A percentile compares a stretch with the other conserved stretches of the same genome.
Evolutionary conservation across 2,888 invertebrate species (phyloP).

Genomic region (Drosophila recens): DNA sequence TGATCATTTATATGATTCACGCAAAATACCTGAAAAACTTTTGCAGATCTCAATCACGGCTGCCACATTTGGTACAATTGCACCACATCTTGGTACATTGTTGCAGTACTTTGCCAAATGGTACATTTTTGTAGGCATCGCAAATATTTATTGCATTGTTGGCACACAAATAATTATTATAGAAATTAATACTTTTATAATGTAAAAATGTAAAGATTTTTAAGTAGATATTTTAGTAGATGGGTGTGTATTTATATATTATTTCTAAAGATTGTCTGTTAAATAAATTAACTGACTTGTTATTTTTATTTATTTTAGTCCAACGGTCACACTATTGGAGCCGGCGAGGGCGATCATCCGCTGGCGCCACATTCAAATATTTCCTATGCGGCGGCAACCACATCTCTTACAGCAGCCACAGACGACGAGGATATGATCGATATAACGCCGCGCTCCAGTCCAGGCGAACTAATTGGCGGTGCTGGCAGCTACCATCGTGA

Average conservation of each 20-base stretch:
- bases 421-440: constrained; percentile 89
- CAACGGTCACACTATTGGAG: constrained; percentile 80
- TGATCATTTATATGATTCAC: constrained; percentile 1
- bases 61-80: not conserved
- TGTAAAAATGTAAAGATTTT: not conserved
- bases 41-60: not conserved
- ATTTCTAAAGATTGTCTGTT: not conserved
- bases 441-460: constrained; percentile 87
- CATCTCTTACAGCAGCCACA: constrained; percentile 73
- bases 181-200: too few relatives aligned
- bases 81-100: not conserved
- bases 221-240: not conserved
- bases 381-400: constrained; percentile 74
- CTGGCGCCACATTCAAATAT: constrained; percentile 72
- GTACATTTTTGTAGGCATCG: too few relatives aligned
- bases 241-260: not conserved
- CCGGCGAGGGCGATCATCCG: constrained; percentile 76
- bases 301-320: constrained; percentile 69
- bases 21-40: not conserved
- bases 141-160: too few relatives aligned
- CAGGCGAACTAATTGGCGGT: constrained; percentile 76
- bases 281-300: constrained; percentile 3
- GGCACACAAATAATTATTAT: too few relatives aligned
- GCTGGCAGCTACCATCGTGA: constrained; percentile 67
- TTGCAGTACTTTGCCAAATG: not conserved